phyloP scores from a whole-genome alignment of 2,113 vertebrate genomes.

The Ammodytes dubius region DNA sequence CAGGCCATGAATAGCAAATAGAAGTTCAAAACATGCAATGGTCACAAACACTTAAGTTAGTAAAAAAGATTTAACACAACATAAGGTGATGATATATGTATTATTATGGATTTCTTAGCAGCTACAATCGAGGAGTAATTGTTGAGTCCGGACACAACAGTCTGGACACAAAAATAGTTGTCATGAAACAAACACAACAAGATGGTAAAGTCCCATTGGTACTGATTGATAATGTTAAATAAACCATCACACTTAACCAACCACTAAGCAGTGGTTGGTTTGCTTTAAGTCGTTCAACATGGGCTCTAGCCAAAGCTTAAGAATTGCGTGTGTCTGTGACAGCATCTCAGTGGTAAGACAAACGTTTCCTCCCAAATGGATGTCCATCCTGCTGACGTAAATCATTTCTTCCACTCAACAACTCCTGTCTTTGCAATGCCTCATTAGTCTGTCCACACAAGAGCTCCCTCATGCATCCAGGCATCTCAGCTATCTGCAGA shows the following conservation, averaged over 20 bases:
- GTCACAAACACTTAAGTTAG: too few species aligned
- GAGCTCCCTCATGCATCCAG: slow-evolving; percentile 50
- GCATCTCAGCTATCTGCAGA: slow-evolving; percentile 42
- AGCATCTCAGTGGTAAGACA: slow-evolving; percentile 46
- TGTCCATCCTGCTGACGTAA: slow-evolving; percentile 65
- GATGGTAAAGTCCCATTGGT: slow-evolving; percentile 3
- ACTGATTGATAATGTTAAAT: slow-evolving; percentile 25
- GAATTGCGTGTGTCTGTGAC: slow-evolving; percentile 38
- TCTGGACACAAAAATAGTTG: too few species aligned
- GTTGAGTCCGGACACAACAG: too few species aligned
- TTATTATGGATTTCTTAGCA: too few species aligned
- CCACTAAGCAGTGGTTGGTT: slow-evolving; percentile 26
- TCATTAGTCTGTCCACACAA: slow-evolving; percentile 79
- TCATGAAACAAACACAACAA: slow-evolving; percentile 4
- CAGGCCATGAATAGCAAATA: too few species aligned
- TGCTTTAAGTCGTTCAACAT: slow-evolving; percentile 36
- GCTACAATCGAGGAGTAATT: too few species aligned
- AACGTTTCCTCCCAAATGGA: slow-evolving; percentile 58
- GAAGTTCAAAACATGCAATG: too few species aligned
- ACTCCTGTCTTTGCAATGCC: slow-evolving; percentile 50
- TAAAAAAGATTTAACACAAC: too few species aligned
- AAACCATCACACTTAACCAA: slow-evolving; percentile 19
- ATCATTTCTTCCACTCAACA: slow-evolving; percentile 73
- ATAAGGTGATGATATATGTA: too few species aligned
- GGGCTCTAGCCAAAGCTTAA: slow-evolving; percentile 10